Percentiles rank a stretch among this genome's conserved stretches.
Conservation (phyloP, 2,888 invertebrate species). For the Tetragnatha montana region DNA sequence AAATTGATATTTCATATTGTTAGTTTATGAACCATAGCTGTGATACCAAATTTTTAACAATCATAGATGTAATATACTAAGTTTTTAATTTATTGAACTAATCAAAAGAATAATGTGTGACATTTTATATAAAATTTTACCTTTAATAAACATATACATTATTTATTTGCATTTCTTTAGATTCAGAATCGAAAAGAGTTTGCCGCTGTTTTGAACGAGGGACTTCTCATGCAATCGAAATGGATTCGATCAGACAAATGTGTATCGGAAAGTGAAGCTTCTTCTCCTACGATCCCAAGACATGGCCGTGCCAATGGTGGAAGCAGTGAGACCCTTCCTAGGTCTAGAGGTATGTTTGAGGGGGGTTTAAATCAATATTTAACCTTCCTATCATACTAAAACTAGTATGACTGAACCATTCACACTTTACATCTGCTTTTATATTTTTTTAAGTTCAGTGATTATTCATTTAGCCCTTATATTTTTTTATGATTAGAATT, state of each 20-base stretch:
- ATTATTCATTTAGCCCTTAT: neutral
- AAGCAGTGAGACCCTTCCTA: slow-evolving; percentile 65
- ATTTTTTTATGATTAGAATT: slow-evolving; percentile 19
- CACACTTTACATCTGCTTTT: neutral
- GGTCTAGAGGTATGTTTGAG: slow-evolving; percentile 60
- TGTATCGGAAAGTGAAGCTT: slow-evolving; percentile 43
- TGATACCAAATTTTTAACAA: too few species aligned
- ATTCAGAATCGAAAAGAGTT: slow-evolving; percentile 56
- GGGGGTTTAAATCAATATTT: too few species aligned
- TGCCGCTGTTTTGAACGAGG: slow-evolving; percentile 65
- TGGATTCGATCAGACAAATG: slow-evolving; percentile 51
- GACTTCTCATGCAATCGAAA: slow-evolving; percentile 62
- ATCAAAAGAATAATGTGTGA: too few species aligned
- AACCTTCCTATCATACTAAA: too few species aligned
- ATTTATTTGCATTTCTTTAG: slow-evolving; percentile 9
- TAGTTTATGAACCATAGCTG: too few species aligned
- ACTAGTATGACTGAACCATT: neutral
- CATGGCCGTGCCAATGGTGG: slow-evolving; percentile 51
- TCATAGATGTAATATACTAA: too few species aligned
- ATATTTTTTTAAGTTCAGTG: neutral
- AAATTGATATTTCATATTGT: too few species aligned
- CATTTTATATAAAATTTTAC: neutral
- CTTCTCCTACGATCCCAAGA: slow-evolving; percentile 53
- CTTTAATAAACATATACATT: neutral
- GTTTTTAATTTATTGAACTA: too few species aligned